A percentile compares a stretch with the other conserved stretches of the same genome.
phyloP scores from a whole-genome alignment of 2,797 vertebrate genomes.

The Sphenopsis melanotis region DNA sequence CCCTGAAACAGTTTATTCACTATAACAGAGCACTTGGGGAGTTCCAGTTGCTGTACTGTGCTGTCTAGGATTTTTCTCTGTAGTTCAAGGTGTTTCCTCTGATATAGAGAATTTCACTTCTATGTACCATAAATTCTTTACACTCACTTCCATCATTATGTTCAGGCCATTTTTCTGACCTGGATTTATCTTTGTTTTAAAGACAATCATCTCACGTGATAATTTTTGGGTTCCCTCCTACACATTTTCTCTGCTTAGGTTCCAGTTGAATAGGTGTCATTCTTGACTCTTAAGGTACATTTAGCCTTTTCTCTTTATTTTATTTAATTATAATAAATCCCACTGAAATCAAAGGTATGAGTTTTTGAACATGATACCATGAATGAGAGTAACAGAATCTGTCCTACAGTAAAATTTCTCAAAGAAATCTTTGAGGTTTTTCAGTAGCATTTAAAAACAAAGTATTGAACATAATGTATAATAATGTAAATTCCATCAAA shows the following conservation, averaged over 20 bases:
- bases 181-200: not conserved
- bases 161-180: not conserved
- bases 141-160: not conserved
- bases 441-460: slow-evolving; percentile 44
- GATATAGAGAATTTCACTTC: not conserved
- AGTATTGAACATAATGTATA: slow-evolving; percentile 48
- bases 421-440: slow-evolving; percentile 15
- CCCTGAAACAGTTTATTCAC: not conserved
- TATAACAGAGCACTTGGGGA: not conserved
- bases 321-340: not conserved
- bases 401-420: not conserved
- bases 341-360: not conserved
- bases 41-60: not conserved
- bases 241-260: not conserved
- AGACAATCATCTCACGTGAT: not conserved
- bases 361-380: not conserved
- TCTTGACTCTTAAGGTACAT: not conserved
- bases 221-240: not conserved
- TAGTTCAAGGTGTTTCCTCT: not conserved
- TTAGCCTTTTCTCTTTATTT: not conserved
- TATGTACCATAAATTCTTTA: not conserved
- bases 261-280: not conserved
- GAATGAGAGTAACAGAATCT: not conserved
- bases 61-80: not conserved
- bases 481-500: slow-evolving; percentile 63